Conservation (phyloP, 2,113 vertebrate genomes). For the Mugil cephalus region DNA sequence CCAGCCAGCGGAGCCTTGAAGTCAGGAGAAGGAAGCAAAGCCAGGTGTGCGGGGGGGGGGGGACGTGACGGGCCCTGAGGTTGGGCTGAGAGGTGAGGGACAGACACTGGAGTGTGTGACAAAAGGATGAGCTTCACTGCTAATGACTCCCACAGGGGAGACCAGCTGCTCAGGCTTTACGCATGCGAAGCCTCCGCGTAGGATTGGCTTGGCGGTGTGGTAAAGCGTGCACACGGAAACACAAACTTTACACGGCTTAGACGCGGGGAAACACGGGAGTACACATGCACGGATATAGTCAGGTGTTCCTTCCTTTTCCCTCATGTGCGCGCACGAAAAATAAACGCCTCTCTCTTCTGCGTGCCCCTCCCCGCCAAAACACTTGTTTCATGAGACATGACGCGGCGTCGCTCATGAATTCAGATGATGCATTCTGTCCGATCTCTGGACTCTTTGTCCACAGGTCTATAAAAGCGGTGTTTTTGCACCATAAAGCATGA, state of each 20-base stretch:
- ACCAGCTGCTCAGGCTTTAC: conserved; percentile 72
- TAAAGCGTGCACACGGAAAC: conserved; percentile 21
- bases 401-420: conserved; percentile 45
- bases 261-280: conserved; percentile 12
- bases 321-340: not conserved
- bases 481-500: conserved; percentile 52
- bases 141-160: conserved; percentile 82
- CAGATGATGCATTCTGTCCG: conserved; percentile 37
- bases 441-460: conserved; percentile 22
- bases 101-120: conserved; percentile 76
- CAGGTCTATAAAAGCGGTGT: conserved; percentile 25
- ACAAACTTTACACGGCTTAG: conserved; percentile 40
- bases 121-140: conserved; percentile 81
- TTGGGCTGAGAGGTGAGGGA: conserved; percentile 75
- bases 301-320: not conserved
- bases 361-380: too few species aligned
- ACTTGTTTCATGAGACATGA: conserved; percentile 22
- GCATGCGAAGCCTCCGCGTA: conserved; percentile 32
- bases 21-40: conserved; percentile 54
- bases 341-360: not conserved
- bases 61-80: conserved; percentile 66
- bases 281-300: not conserved
- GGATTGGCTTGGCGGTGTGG: conserved; percentile 39
- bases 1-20: conserved; percentile 61
- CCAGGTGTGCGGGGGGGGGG: conserved; percentile 69